phyloP scores from a whole-genome alignment of 2,113 vertebrate species.

The Myiopsitta monachus region DNA sequence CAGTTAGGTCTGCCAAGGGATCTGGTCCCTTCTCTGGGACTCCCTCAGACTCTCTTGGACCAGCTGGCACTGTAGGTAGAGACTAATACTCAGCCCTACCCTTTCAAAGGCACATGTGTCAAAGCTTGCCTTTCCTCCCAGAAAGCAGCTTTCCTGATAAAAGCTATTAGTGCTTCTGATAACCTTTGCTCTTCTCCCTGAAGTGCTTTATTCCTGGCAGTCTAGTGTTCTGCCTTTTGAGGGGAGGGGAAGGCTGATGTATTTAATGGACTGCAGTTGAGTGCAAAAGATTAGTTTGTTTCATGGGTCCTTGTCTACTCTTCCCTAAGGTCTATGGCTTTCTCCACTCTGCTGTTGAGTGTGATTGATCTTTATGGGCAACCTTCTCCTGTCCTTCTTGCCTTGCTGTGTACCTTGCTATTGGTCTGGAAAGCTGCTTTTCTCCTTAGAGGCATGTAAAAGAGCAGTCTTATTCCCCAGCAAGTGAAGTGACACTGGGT shows the following conservation, averaged over 20 bases:
- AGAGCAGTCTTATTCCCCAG: neutral
- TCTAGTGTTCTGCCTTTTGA: neutral
- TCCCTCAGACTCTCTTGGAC: neutral
- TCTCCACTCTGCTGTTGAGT: neutral
- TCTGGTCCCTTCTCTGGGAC: neutral
- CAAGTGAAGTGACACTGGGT: neutral
- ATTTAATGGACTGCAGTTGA: neutral
- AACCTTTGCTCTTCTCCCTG: neutral
- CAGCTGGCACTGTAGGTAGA: neutral
- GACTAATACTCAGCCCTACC: neutral
- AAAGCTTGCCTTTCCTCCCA: neutral
- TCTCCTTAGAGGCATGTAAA: neutral
- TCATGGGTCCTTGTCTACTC: neutral
- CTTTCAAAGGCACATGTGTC: neutral
- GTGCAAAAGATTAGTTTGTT: neutral
- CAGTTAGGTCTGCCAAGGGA: rapidly evolving
- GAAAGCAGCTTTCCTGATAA: neutral
- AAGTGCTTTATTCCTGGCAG: neutral
- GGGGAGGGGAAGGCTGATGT: neutral
- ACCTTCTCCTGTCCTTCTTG: neutral
- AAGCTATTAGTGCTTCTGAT: neutral
- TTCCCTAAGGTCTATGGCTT: neutral
- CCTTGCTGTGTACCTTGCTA: neutral
- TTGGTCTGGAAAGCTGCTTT: neutral
- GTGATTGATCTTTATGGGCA: neutral